Conservation (phyloP, 2,888 invertebrate genomes). For the Muscina levida region DNA sequence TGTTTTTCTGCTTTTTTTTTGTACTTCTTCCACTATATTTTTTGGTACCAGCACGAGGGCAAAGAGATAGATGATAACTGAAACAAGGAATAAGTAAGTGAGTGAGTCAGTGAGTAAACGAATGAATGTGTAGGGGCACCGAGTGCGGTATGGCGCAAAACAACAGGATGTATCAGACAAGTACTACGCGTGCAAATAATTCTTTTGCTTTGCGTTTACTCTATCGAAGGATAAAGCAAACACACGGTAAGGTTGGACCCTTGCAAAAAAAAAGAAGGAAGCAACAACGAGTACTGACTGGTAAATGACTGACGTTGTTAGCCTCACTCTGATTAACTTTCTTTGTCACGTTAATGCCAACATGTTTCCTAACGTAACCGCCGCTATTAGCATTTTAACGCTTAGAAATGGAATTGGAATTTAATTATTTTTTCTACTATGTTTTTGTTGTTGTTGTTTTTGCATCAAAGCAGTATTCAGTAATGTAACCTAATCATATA, state of each 20-base stretch:
- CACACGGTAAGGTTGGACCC: constrained; percentile 11
- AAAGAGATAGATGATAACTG: constrained; percentile 51
- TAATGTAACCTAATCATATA: too few species aligned
- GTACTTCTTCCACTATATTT: constrained; percentile 42
- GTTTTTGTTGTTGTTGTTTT: too few species aligned
- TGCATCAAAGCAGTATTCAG: neutral
- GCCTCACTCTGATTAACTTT: constrained; percentile 76
- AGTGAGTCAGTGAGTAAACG: too few species aligned
- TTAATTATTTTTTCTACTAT: constrained; percentile 51
- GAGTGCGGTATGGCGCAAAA: too few species aligned
- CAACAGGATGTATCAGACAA: constrained; percentile 61
- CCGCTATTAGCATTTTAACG: constrained; percentile 56
- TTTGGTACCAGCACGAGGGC: constrained; percentile 49
- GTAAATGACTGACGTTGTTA: constrained; percentile 74
- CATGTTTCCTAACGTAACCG: constrained; percentile 56
- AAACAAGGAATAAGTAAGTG: too few species aligned
- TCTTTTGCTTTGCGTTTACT: constrained; percentile 38
- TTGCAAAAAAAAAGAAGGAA: constrained; percentile 33
- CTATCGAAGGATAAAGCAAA: constrained; percentile 11
- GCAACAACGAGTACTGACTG: constrained; percentile 32
- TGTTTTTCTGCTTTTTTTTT: constrained; percentile 18
- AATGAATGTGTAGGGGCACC: too few species aligned
- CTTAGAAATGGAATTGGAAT: constrained; percentile 48
- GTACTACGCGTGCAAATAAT: constrained; percentile 53
- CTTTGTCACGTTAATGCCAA: constrained; percentile 65